These are phyloP conservation scores for Baccha elongata DNA, from an alignment of 2,888 invertebrate species.

Conservation along the genomic window DNA sequence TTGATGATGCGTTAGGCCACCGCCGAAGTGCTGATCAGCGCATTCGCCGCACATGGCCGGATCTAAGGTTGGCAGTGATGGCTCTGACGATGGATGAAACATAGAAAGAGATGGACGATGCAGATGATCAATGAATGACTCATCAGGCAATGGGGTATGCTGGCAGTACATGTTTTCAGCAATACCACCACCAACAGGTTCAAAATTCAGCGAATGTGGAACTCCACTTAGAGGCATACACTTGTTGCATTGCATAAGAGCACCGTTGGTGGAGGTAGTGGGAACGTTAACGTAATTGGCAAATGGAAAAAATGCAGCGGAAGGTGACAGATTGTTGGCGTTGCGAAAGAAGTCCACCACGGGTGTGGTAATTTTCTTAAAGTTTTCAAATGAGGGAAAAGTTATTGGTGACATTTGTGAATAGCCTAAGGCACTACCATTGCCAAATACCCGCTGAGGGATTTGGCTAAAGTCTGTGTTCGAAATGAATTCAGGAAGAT, in stretches of 20 bases:
- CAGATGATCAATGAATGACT: constrained; percentile 56
- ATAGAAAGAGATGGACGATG: constrained; percentile 79
- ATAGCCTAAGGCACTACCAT: constrained; percentile 76
- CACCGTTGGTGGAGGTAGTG: constrained; percentile 37
- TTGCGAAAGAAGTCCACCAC: constrained; percentile 81
- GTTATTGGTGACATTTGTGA: constrained; percentile 63
- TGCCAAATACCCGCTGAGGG: constrained; percentile 77
- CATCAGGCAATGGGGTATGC: constrained; percentile 38
- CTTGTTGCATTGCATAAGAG: constrained; percentile 41
- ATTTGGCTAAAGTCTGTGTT: constrained; percentile 80
- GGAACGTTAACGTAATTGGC: constrained; percentile 25
- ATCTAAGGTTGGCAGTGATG: constrained; percentile 80
- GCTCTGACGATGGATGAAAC: constrained; percentile 80
- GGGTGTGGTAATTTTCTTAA: constrained; percentile 80
- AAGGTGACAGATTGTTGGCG: constrained; percentile 65
- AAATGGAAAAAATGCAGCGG: constrained; percentile 69
- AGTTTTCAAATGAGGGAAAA: constrained; percentile 79
- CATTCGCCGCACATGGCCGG: constrained; percentile 81
- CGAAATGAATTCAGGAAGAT: constrained; percentile 78
- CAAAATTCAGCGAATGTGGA: constrained; percentile 38
- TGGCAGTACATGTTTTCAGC: constrained; percentile 38
- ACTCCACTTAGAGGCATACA: constrained; percentile 32
- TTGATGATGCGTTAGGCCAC: constrained; percentile 77
- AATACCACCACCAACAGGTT: constrained; percentile 42
- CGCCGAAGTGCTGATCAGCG: constrained; percentile 81